Base-by-base conservation (phyloP, 2,113 vertebrate species). In the Columba janthina region DNA sequence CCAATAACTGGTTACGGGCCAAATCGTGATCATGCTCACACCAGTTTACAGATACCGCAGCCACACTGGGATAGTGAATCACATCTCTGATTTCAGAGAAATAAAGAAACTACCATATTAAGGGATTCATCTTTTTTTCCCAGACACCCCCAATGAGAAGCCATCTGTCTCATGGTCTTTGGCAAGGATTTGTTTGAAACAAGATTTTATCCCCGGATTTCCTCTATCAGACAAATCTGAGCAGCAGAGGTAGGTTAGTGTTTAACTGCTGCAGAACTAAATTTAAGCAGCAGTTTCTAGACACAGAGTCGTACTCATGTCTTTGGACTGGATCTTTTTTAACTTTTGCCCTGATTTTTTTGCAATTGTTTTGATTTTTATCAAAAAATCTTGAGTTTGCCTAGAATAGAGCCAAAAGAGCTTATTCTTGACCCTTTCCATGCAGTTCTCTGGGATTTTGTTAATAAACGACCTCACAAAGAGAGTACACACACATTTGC, bases 191-290 rank as follows among this genome's bases (percentile, higher is more conserved):
- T 86, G 54, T 78, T 71, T 70, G 61, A 91, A 92, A 80, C 56
- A 67, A 69, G 53, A 67, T 32, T 61, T 70, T 64, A 48, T 72
- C 74, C 82, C 91, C 89, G 70, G 44, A 44, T 96, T 96, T 94
- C 66, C 58, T 92, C 86, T 90, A 75, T 94, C 96, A 93, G 61
- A 75, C 78, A 93, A 94, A 95, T 20, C 9, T 89, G 76, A 85
- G 77, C 77, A 90, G 69, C 84, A 93, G 66, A 71, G 50, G 83
- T 84, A 56, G 24, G 72, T 94, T 61, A 80, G 80, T 28, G n/a
- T 58, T 53, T 62, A 65, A 90, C 85, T 54, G 58, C 93, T 70
- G 85, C 92, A 94, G 71, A 94, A 82, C 61, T 75, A 87, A 87
- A 58, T 56, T 81, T 89, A 74, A 81, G 58, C 6, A 70, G 19